phyloP scores from a whole-genome alignment of 2,113 vertebrate genomes.

The Podarcis muralis region DNA sequence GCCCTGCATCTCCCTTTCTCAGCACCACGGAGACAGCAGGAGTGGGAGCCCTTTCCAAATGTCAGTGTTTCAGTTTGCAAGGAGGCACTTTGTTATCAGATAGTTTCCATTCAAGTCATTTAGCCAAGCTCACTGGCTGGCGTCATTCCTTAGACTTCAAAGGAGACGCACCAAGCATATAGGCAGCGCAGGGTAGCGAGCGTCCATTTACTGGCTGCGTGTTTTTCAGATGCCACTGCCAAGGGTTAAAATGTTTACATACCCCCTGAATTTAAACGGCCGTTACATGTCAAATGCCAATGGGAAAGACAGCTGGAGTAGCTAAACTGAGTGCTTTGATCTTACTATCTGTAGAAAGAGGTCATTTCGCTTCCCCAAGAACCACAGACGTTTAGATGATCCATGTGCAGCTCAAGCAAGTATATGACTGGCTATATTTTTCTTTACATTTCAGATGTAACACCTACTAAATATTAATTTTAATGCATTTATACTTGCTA shows the following conservation, averaged over 20 bases:
- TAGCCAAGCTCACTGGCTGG: slow-evolving; percentile 65
- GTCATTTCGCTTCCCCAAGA: slow-evolving; percentile 74
- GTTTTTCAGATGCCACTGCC: slow-evolving; percentile 72
- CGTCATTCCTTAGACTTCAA: slow-evolving; percentile 67
- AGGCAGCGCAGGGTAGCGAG: slow-evolving; percentile 52
- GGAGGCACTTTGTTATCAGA: slow-evolving; percentile 27
- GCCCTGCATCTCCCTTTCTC: neutral
- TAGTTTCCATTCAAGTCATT: slow-evolving; percentile 32
- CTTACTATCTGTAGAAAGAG: slow-evolving; percentile 75
- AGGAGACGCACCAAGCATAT: slow-evolving; percentile 65
- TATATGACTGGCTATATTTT: slow-evolving; percentile 64
- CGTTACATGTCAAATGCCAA: slow-evolving; percentile 78
- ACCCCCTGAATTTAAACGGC: slow-evolving; percentile 74
- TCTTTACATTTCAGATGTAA: slow-evolving; percentile 53
- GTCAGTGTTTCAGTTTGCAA: slow-evolving; percentile 11
- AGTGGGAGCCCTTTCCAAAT: slow-evolving; percentile 11
- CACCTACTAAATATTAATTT: slow-evolving; percentile 51
- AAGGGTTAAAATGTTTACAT: slow-evolving; percentile 76
- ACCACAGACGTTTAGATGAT: slow-evolving; percentile 75
- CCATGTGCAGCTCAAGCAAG: slow-evolving; percentile 69
- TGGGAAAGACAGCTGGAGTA: slow-evolving; percentile 75
- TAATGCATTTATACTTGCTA: slow-evolving; percentile 14
- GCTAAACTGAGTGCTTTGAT: slow-evolving; percentile 77
- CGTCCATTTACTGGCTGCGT: slow-evolving; percentile 68
- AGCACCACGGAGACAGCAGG: neutral